Evolutionary conservation across 2,797 vertebrate genomes (phyloP).

Genomic region (Melopsittacus undulatus): DNA sequence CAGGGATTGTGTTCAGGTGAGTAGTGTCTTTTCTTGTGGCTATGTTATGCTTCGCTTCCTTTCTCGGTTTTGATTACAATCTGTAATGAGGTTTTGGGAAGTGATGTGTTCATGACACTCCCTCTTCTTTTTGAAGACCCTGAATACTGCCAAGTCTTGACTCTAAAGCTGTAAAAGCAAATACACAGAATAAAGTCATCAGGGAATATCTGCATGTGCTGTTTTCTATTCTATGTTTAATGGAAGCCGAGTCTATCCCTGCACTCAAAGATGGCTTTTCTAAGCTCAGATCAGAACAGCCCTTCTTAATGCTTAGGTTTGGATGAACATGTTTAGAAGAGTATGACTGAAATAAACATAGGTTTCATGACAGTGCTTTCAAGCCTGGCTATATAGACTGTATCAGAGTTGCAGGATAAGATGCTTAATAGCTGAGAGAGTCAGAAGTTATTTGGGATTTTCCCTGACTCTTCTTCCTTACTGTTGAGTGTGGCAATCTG

Average conservation of each 20-base stretch:
- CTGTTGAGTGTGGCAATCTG: neutral
- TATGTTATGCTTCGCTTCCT: neutral
- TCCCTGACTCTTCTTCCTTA: neutral
- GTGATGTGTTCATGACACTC: fast-evolving
- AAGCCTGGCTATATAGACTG: neutral
- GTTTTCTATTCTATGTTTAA: neutral
- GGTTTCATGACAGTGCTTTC: neutral
- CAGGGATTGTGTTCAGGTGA: constrained; percentile 80
- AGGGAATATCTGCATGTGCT: neutral
- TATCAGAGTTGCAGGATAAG: neutral
- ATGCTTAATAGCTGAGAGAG: too few species aligned
- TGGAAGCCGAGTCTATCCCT: neutral
- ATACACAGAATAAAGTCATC: neutral
- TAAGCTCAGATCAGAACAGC: neutral
- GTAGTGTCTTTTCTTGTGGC: neutral
- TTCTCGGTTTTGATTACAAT: neutral
- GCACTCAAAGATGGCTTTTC: neutral
- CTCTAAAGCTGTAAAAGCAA: neutral
- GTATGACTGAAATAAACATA: neutral
- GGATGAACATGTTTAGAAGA: neutral
- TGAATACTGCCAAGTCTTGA: neutral
- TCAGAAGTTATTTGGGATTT: neutral
- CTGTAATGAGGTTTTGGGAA: neutral
- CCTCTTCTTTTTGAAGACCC: neutral
- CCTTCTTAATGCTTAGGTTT: neutral